Percentiles rank a stretch among this genome's conserved stretches.
Evolutionary conservation across 2,113 vertebrate genomes (phyloP).

Genomic region (Ia io): DNA sequence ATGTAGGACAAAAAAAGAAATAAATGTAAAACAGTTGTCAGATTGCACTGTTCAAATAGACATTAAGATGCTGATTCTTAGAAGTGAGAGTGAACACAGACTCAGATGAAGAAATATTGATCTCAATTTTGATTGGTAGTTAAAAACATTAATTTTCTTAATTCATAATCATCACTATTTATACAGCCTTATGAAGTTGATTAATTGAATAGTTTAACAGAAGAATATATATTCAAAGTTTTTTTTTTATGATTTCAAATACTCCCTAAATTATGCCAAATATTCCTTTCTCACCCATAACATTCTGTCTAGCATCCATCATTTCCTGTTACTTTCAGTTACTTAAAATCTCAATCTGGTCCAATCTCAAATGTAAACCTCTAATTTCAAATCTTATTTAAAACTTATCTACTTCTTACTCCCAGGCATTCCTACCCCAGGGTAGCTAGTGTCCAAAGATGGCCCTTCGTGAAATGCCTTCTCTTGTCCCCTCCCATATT

Average conservation of each 20-base stretch:
- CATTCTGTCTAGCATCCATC: not conserved
- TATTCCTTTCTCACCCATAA: not conserved
- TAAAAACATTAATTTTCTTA: constrained; percentile 22
- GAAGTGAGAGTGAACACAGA: not conserved
- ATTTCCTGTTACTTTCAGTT: not conserved
- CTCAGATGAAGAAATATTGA: not conserved
- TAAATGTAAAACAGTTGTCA: constrained; percentile 33
- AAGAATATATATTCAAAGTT: not conserved
- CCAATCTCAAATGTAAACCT: not conserved
- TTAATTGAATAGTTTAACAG: not conserved
- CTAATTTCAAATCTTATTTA: not conserved
- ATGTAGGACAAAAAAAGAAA: constrained; percentile 42
- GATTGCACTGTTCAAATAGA: not conserved
- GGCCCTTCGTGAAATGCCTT: not conserved
- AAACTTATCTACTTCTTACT: not conserved
- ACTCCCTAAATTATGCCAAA: not conserved
- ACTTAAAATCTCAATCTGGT: not conserved
- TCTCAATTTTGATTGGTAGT: not conserved
- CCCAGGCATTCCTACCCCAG: not conserved
- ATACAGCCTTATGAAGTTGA: not conserved
- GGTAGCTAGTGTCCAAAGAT: not conserved
- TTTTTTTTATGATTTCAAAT: not conserved
- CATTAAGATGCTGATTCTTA: not conserved
- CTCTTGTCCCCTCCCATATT: not conserved
- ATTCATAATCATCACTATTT: not conserved